Percentiles rank a stretch among this genome's conserved stretches.
These are phyloP conservation scores for Biston stratarius DNA, from an alignment of 2,888 invertebrate genomes.

Conservation along the genomic window DNA sequence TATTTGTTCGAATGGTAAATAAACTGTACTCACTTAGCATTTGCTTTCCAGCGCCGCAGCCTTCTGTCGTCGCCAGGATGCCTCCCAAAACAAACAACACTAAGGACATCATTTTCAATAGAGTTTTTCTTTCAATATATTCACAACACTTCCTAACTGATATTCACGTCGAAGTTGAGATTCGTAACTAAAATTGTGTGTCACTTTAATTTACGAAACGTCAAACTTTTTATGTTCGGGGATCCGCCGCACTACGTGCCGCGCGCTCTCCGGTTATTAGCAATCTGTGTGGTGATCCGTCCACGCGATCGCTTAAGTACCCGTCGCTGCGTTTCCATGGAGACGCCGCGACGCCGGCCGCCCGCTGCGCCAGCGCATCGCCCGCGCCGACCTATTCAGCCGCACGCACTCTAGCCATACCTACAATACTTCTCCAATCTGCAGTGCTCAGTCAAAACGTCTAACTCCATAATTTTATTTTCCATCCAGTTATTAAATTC, in stretches of 20 bases:
- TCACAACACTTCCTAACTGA: constrained; percentile 78
- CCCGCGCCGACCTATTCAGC: constrained; percentile 38
- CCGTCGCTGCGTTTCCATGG: constrained; percentile 71
- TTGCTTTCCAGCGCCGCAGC: constrained; percentile 79
- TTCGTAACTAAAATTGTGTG: constrained; percentile 80
- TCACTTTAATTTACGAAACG: constrained; percentile 85
- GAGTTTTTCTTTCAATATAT: constrained; percentile 65
- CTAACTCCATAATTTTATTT: constrained; percentile 38
- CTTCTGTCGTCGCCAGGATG: constrained; percentile 77
- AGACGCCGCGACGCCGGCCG: constrained; percentile 78
- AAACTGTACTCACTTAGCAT: constrained; percentile 75
- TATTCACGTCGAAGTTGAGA: constrained; percentile 77
- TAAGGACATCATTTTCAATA: constrained; percentile 78
- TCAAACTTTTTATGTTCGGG: constrained; percentile 74
- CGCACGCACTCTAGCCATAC: constrained; percentile 39
- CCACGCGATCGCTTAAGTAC: constrained; percentile 72
- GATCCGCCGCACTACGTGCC: constrained; percentile 83
- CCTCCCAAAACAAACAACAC: constrained; percentile 84
- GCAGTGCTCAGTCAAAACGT: constrained; percentile 40
- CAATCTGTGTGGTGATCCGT: constrained; percentile 69
- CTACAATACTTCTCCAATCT: constrained; percentile 30
- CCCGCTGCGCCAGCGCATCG: constrained; percentile 59
- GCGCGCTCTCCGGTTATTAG: constrained; percentile 82
- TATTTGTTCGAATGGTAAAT: constrained; percentile 2
- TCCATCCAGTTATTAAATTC: constrained; percentile 40